Evolutionary conservation across 2,797 vertebrate species (phyloP).

Genomic region (Cuculus canorus): DNA sequence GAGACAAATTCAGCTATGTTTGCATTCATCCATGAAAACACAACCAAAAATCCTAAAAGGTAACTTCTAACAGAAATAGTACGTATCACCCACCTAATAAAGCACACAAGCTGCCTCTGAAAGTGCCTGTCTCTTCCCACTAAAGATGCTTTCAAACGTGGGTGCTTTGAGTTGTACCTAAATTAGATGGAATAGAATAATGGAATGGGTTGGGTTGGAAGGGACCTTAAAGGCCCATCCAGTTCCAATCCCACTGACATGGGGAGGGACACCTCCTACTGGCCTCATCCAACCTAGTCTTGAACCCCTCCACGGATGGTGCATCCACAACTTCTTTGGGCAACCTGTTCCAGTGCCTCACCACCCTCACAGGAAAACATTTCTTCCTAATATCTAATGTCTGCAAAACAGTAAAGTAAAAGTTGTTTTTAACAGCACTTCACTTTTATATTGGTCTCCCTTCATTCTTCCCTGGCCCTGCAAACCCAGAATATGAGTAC

Average conservation of each 20-base stretch:
- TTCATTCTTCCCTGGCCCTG: neutral
- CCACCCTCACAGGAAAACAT: no score
- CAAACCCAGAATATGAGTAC: neutral
- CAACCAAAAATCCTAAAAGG: neutral
- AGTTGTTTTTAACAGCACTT: neutral
- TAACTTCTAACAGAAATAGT: neutral
- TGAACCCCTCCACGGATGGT: no score
- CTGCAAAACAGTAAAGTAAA: neutral
- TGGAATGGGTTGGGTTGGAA: no score
- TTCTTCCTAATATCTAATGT: no score
- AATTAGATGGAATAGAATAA: neutral
- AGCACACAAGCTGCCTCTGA: neutral
- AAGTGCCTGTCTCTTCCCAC: neutral
- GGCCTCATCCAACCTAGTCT: no score
- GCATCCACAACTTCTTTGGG: no score
- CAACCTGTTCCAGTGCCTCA: no score
- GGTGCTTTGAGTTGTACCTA: neutral
- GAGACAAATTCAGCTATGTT: neutral
- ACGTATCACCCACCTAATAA: neutral
- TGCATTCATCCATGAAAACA: neutral
- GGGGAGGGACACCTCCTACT: no score
- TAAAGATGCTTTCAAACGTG: neutral
- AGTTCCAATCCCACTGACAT: no score
- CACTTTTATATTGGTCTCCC: accelerated
- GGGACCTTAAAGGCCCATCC: no score